Base-by-base conservation (phyloP, 2,797 vertebrate genomes). In the Antennarius maculatus region DNA sequence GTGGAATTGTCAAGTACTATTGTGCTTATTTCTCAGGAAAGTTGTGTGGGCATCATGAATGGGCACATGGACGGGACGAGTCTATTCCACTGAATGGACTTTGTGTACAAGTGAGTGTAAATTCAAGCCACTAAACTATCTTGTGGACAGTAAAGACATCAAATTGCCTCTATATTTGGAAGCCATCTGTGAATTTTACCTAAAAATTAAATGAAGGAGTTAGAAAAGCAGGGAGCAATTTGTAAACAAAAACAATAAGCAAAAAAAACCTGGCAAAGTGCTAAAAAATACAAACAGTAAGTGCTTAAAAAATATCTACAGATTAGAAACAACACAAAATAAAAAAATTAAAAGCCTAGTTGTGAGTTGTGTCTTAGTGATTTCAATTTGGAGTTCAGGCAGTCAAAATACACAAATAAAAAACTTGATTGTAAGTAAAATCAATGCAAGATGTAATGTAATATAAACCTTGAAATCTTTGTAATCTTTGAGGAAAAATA, bases 11-110 rank as follows among this genome's bases (percentile, higher is more conserved):
- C 64, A 58, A 75, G 77, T 68, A 71, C 72, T 62, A 77, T 83
- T 83, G 77, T 85, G 73, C 61, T 79, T 85, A 81, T 80, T 74
- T 76, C 81, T 76, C 68, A 76, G 87, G 84, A 86, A 82, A 86
- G 87, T 84, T 86, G 83, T 91, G 81, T 75, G n/a, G 74, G 63
- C 71, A 3, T 68, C 62, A 79, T 89, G 86, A 88, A 90, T 88
- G 78, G 75, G 15, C 51, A 47, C 77, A 88, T 82, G 89, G 78
- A 88, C 60, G 61, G 65, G 28, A 55, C 43, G 59, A 70, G 50
- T 72, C 56, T 78, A 79, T 82, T 83, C 76, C 69, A 78, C 80
- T 83, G 66, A 79, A 72, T 61, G 42, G 53, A 77, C 66, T 57
- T 63, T 55, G 46, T 67, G 49, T 74, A 80, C 70, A 81, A 64